Conservation (phyloP, 2,888 invertebrate genomes). For the Trimorus sp. region DNA sequence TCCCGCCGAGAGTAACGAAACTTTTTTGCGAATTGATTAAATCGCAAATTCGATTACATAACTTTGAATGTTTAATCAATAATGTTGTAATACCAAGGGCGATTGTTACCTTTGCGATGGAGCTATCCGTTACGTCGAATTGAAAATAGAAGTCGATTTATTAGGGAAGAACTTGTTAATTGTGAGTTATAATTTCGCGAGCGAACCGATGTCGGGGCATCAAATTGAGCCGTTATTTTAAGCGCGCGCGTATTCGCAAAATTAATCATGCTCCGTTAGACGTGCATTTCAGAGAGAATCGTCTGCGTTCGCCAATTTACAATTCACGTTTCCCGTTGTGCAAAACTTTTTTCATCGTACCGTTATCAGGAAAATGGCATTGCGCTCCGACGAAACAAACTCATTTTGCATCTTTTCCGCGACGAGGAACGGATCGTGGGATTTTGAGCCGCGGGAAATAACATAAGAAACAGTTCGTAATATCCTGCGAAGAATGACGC, state of each 20-base stretch:
- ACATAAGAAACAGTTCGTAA: constrained; percentile 30
- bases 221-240: too few species aligned
- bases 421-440: constrained; percentile 4
- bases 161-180: too few species aligned
- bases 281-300: too few species aligned
- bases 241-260: too few species aligned
- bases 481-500: constrained; percentile 23
- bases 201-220: too few species aligned
- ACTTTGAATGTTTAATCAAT: constrained; percentile 8
- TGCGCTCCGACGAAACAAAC: background rate
- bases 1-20: background rate
- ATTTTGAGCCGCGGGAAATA: constrained; percentile 33
- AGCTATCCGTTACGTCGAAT: background rate
- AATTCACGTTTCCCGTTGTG: too few species aligned
- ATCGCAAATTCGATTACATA: background rate
- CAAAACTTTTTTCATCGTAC: background rate
- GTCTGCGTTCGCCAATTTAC: too few species aligned
- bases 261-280: too few species aligned
- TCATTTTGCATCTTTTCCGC: constrained; percentile 14
- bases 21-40: background rate
- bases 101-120: background rate
- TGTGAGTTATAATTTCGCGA: too few species aligned
- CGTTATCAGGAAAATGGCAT: background rate
- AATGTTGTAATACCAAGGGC: background rate
- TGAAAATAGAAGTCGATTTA: background rate